A percentile compares a stretch with the other conserved stretches of the same genome.
Evolutionary conservation across 2,797 vertebrate species (phyloP).

Genomic region (Gobio occitaniae): DNA sequence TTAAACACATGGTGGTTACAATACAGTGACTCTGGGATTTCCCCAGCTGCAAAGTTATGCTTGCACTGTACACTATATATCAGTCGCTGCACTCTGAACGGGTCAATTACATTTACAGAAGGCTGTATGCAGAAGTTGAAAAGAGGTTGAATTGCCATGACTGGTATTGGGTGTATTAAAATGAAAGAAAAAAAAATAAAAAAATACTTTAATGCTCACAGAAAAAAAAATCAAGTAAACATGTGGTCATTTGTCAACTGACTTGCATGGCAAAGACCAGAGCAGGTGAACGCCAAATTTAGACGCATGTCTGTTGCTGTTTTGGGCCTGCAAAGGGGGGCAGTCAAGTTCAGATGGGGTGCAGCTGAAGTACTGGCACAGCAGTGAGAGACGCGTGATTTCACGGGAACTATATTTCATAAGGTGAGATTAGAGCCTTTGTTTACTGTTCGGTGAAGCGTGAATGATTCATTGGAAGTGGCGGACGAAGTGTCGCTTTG

Average conservation of each 20-base stretch:
- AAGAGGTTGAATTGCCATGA: neutral
- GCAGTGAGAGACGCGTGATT: constrained; percentile 52
- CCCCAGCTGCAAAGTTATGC: constrained; percentile 15
- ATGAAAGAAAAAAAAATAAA: neutral
- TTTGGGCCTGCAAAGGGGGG: constrained; percentile 10
- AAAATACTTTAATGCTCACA: constrained; percentile 42
- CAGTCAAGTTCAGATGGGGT: constrained; percentile 34
- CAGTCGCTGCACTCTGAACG: neutral
- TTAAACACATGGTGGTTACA: neutral
- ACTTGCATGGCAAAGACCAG: constrained; percentile 66
- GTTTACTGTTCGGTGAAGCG: constrained; percentile 36
- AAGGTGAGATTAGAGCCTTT: constrained; percentile 60
- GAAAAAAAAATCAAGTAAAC: constrained; percentile 45
- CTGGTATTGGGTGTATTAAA: neutral
- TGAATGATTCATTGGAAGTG: constrained; percentile 20
- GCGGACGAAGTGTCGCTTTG: neutral
- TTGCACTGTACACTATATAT: neutral
- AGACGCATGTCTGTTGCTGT: constrained; percentile 65
- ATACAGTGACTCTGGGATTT: constrained; percentile 18
- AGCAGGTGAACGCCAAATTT: constrained; percentile 91
- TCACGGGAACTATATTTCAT: constrained; percentile 57
- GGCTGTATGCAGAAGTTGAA: neutral
- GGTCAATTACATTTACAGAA: constrained; percentile 20
- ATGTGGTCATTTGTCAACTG: constrained; percentile 41
- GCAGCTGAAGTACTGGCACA: constrained; percentile 48